A percentile compares a stretch with the other conserved stretches of the same genome.
Conservation (phyloP, 2,888 invertebrate genomes). For the Hipparchia semele region DNA sequence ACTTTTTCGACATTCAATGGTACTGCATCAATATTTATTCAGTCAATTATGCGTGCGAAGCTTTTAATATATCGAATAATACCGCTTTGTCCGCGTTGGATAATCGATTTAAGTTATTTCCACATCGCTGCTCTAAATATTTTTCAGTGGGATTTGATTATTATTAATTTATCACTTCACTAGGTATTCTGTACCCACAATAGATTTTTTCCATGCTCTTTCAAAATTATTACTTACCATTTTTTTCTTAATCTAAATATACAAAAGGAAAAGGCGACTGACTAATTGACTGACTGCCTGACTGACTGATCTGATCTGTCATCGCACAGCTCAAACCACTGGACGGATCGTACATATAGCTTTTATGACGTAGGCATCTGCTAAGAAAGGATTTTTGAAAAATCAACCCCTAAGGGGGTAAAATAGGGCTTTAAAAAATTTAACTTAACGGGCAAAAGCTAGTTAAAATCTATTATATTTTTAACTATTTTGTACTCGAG, state of each 20-base stretch:
- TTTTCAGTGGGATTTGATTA: constrained; percentile 24
- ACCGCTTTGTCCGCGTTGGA: constrained; percentile 45
- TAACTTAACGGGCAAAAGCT: too few relatives aligned
- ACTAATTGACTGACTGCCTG: too few relatives aligned
- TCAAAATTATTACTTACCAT: neutral
- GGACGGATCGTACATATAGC: too few relatives aligned
- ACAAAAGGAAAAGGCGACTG: too few relatives aligned
- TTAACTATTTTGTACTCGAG: neutral
- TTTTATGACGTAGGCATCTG: too few relatives aligned
- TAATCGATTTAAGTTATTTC: constrained; percentile 41
- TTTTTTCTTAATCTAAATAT: too few relatives aligned
- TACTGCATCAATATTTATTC: constrained; percentile 56
- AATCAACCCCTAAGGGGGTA: too few relatives aligned
- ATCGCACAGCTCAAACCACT: too few relatives aligned
- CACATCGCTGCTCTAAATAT: constrained; percentile 29
- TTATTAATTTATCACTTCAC: neutral
- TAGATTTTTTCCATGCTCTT: too few relatives aligned
- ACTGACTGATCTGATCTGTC: too few relatives aligned
- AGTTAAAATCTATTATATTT: neutral
- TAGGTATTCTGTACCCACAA: neutral
- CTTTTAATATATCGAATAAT: constrained; percentile 69
- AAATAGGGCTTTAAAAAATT: too few relatives aligned
- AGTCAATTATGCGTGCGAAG: constrained; percentile 66
- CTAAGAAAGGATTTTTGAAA: too few relatives aligned
- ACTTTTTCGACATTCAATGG: constrained; percentile 42